These are phyloP conservation scores for Saguinus imperator DNA, from an alignment of 2,113 vertebrate genomes.

Conservation along the genomic window DNA sequence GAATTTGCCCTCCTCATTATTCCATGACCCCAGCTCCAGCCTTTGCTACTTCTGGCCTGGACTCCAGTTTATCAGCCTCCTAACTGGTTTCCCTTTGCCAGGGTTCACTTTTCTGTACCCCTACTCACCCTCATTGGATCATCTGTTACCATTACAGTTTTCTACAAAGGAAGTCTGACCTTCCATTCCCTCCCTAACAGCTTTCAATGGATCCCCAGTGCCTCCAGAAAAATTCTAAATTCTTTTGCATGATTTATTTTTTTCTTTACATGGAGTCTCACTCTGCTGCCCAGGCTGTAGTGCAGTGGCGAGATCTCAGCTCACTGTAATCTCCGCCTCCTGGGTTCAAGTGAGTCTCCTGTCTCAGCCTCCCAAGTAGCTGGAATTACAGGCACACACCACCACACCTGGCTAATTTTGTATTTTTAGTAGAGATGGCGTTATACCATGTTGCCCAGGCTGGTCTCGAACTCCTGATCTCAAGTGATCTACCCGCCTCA, in stretches of 20 bases:
- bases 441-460: no score
- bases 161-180: constrained; percentile 1
- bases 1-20: not conserved
- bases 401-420: no score
- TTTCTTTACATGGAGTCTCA: no score
- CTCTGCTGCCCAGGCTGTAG: no score
- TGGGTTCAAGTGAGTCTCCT: no score
- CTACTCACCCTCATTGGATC: not conserved
- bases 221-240: not conserved
- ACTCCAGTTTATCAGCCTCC: not conserved
- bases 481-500: no score
- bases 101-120: not conserved
- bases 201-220: constrained; percentile 7
- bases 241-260: constrained; percentile 4
- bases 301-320: no score
- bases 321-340: no score
- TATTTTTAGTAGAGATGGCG: no score
- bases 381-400: no score
- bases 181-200: not conserved
- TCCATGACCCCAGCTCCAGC: not conserved
- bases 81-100: not conserved
- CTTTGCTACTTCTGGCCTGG: not conserved
- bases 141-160: not conserved
- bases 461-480: no score
- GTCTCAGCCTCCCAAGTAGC: no score